Evolutionary conservation across 2,888 invertebrate species (phyloP), one percentile per base, ranked within the genome.

Genomic region (Cryptocephalus moraei): DNA sequence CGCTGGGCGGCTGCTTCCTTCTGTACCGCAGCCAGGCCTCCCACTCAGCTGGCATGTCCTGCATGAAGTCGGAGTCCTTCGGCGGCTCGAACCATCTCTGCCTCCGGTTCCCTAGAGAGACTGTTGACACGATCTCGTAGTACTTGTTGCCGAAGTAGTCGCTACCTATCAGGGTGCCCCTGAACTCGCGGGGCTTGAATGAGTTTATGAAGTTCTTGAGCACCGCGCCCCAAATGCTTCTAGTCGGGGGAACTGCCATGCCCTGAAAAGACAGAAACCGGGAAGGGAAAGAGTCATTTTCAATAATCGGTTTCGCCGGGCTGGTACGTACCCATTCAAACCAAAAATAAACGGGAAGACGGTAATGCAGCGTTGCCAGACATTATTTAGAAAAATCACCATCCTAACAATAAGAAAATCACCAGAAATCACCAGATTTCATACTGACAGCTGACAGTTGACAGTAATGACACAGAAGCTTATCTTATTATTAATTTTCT

Each of bases 21-120:
- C 70, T 57, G 44, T 56, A 62, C 54, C 91, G 74, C 41, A 92
- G 70, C 91, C 91, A 92, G 8, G 91, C 75, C 64, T 90, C 88
- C 92, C 92, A 92, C 70, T 91, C 91, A 1, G 86, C 79, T 0
- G 91, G 87, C 58, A 88, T 63, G 60, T 87, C 86, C 62, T 84
- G 80, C 53, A 83, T 77, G 58, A 85, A 86, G 49, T 81, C 78
- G 39, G 75, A 74, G 12, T 78, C 76, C 40, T 74, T 72, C 0
- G 73, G 68, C 0, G 89, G 86, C 44, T 79, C 80, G 69, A 86
- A 91, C 82, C 84, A 89, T 43, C 91, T 72, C 1, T 77, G 74
- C 0, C 82, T 64, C 54, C 75, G 81, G 41, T 82, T 75, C 0
- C 84, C 84, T 42, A 71, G 62, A 43, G 79, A 73, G 0, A 82